Base-by-base conservation (phyloP, 2,113 vertebrate species). In the Spizaetus ornatus region DNA sequence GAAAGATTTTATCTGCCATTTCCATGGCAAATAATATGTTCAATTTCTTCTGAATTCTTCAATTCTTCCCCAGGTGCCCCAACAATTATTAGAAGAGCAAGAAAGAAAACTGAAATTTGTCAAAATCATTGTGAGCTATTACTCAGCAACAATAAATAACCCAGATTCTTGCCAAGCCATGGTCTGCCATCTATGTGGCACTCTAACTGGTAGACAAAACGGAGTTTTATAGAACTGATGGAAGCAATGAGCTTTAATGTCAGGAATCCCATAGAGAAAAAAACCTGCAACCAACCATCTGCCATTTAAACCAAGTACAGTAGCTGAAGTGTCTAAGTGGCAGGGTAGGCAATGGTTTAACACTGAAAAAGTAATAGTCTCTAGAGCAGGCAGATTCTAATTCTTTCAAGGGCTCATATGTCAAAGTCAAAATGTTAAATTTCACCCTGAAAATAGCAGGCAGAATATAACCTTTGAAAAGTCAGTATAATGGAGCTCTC, bases 371-470 rank as follows among this genome's bases (percentile, higher is more conserved):
- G 63, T 40, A 76, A 71, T 0, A 70, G 82, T 58, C 90, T 93
- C 74, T 40, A 67, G 90, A 80, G 90, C 67, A 93, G 52, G 63
- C 59, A 88, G 63, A 70, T 77, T 58, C 66, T 77, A 52, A 38
- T n/a, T 58, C 85, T 90, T 91, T 20, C 79, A 90, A 80, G 47
- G 66, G 56, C 79, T 96, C 50, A 32, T 58, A 72, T 29, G 67
- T 92, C 95, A 94, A 91, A 93, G 76, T 86, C 88, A 92, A 61
- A 90, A 90, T 87, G 78, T 93, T 94, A 90, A 91, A 90, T 78
- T 83, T 67, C 88, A 95, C 55, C 82, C 92, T 81, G 59, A 94
- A 96, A 94, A 96, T 67, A 88, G 95, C 74, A 94, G 65, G 52
- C 66, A 85, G 61, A 72, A 80, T 38, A 61, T 78, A 94, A 93